A percentile compares a stretch with the other conserved stretches of the same genome.
Conservation (phyloP, 2,797 vertebrate species). For the Pangasius krempfi region DNA sequence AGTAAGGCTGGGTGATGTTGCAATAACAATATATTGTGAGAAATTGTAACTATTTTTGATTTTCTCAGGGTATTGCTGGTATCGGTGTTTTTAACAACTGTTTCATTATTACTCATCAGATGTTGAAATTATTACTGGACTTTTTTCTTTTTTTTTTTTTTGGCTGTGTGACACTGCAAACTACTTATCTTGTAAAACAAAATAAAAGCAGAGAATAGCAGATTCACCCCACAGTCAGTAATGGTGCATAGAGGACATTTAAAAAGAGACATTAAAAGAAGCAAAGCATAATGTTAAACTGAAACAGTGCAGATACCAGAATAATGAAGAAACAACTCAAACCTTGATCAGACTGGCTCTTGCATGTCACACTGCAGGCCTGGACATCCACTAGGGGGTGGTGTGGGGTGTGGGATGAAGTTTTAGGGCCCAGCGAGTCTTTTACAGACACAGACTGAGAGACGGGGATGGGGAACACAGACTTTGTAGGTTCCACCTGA, state of each 20-base stretch:
- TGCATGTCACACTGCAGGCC: not conserved
- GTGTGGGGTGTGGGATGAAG: constrained; percentile 5
- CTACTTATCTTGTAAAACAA: not conserved
- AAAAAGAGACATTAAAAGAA: not conserved
- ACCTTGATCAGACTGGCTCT: constrained; percentile 77
- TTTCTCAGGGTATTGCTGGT: not conserved
- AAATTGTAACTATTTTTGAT: too few relatives aligned
- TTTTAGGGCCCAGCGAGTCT: constrained; percentile 36
- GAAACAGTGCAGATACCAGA: constrained; percentile 17
- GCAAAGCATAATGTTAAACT: not conserved
- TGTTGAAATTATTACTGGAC: not conserved
- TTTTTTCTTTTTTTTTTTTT: not conserved
- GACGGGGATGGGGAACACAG: not conserved
- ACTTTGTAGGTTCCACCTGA: not conserved
- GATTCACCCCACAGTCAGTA: not conserved
- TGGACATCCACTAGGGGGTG: constrained; percentile 63
- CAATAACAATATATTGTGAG: not conserved
- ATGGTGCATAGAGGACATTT: not conserved
- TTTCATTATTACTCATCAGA: not conserved
- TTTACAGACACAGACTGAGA: constrained; percentile 39
- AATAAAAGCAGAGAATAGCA: not conserved
- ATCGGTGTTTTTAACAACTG: not conserved
- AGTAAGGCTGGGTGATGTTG: not conserved
- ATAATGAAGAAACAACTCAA: constrained; percentile 57
- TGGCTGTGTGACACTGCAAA: not conserved